phyloP scores from a whole-genome alignment of 2,888 invertebrate genomes.

The Tyria jacobaeae region DNA sequence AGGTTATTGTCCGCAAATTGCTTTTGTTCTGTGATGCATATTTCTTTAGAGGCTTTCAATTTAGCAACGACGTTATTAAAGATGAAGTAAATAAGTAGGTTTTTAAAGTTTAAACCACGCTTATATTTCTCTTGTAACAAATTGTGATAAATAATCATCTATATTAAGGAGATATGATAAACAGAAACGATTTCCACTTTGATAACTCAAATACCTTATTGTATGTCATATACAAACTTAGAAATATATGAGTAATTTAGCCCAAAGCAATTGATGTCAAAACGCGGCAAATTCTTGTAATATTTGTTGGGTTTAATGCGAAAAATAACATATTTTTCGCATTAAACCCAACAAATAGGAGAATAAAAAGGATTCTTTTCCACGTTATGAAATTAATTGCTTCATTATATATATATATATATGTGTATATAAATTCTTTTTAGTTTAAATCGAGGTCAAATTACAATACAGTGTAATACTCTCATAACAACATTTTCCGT shows the following conservation, averaged over 20 bases:
- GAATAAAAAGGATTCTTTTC: slow-evolving; percentile 15
- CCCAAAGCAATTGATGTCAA: not conserved
- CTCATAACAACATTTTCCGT: slow-evolving; percentile 26
- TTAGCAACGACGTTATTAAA: not conserved
- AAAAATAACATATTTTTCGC: slow-evolving; percentile 12
- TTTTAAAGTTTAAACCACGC: not conserved
- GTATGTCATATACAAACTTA: no score
- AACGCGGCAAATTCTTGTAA: not conserved
- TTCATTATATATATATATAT: slow-evolving; percentile 7
- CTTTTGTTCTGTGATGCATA: slow-evolving; percentile 21
- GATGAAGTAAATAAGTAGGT: not conserved
- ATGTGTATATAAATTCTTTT: no score
- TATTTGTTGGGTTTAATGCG: not conserved
- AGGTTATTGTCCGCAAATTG: slow-evolving; percentile 35
- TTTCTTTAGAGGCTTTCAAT: not conserved
- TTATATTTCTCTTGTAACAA: not conserved
- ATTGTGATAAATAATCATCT: no score
- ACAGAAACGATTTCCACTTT: not conserved
- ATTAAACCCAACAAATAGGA: no score
- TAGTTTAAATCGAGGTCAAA: slow-evolving; percentile 37
- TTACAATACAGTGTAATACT: slow-evolving; percentile 16
- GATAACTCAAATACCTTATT: no score
- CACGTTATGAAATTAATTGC: slow-evolving; percentile 27
- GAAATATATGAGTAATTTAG: not conserved
- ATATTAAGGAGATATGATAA: no score